Evolutionary conservation across 2,888 invertebrate genomes (phyloP), one percentile per base, ranked within the genome.

Genomic region (Chrysolina oricalcia): DNA sequence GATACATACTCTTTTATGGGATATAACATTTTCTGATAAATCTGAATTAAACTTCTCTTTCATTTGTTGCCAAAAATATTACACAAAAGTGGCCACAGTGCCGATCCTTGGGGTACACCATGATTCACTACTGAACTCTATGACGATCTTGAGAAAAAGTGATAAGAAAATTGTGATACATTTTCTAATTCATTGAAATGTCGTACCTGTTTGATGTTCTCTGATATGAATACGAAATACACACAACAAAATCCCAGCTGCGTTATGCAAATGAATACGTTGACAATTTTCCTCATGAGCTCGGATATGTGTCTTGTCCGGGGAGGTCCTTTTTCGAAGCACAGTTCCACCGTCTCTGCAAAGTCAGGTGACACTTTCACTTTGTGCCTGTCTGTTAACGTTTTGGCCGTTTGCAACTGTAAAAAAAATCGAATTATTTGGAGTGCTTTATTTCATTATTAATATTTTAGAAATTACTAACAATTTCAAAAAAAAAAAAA

Each of bases 181-280:
- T 27, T 3, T 27, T 27, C 27, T 27, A 3, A 27, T 35, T 35
- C 35, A 62, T 10, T 23, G 23, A 62, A 0, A 63, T 46, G 6
- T 63, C 70, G 87, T 86, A 95, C 95, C 92, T 94, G 92, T 88
- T 95, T 91, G 76, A 96, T 87, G 87, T 97, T 98, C 78, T 94
- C 93, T 13, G 97, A 94, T 81, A 98, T 95, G 88, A 98, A 98
- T 19, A 98, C 96, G 84, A 98, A 95, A 89, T 99, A 99, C 40
- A 98, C 96, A 88, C 98, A 98, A 89, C 99, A 99, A 90, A 99
- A 98, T 76, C 99, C 99, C 77, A 99, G 91, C 89, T 99, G 99
- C n/a, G 98, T 98, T 73, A 98, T 91, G 88, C 97, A 96, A 71
- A 99, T 92, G 89, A 98, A 98, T 15, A 92, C 85, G 89, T 98